Evolutionary conservation across 2,797 vertebrate species (phyloP).

Genomic region (Nyctibius grandis): DNA sequence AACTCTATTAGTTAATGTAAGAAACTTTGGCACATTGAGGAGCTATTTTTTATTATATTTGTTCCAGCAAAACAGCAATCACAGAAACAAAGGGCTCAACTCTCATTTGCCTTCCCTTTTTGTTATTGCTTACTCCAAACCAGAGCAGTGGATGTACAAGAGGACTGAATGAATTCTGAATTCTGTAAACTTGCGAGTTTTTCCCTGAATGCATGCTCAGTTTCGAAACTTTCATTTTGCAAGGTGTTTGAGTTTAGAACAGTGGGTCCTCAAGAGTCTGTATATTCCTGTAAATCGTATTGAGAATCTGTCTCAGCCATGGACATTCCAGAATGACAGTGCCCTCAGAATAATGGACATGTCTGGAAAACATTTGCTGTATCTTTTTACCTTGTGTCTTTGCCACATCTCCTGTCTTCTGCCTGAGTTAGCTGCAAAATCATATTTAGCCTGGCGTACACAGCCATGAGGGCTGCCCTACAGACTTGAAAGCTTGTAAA

Average conservation of each 20-base stretch:
- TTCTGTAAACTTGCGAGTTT: neutral
- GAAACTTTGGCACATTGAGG: neutral
- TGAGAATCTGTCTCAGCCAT: neutral
- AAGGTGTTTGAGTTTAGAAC: neutral
- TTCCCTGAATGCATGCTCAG: neutral
- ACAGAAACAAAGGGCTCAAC: neutral
- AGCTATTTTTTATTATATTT: neutral
- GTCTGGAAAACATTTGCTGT: neutral
- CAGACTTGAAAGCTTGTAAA: neutral
- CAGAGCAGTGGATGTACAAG: neutral
- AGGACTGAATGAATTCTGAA: neutral
- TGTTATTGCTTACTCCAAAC: neutral
- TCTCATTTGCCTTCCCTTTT: neutral
- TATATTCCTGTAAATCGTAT: neutral
- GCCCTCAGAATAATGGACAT: neutral
- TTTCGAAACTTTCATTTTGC: neutral
- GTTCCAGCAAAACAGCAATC: neutral
- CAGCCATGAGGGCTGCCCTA: neutral
- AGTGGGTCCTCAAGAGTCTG: neutral
- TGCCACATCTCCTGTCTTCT: neutral
- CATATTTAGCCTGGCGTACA: neutral
- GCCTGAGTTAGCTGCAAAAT: neutral
- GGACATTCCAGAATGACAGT: neutral
- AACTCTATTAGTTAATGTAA: neutral
- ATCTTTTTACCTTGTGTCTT: neutral